These are phyloP conservation scores for Ctenosaura bakeri DNA, from an alignment of 2,797 vertebrate species.

Conservation along the genomic window DNA sequence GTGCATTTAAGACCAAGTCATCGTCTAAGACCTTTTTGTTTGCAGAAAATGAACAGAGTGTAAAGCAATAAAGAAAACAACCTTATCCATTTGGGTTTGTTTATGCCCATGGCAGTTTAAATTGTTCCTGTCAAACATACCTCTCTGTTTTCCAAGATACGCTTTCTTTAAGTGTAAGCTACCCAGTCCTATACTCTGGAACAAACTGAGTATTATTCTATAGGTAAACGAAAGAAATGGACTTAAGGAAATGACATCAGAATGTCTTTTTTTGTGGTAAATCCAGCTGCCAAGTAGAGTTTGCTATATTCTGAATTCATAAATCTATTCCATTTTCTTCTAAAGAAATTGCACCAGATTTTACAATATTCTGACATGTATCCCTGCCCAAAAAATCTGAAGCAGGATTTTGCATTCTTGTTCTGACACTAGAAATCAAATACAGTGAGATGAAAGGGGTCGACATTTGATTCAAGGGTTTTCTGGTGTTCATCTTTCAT, in stretches of 20 bases:
- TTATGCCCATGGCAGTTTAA: conserved; percentile 73
- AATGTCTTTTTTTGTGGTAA: not conserved
- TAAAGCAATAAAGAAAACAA: conserved; percentile 64
- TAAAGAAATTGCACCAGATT: conserved; percentile 14
- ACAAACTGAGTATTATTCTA: conserved; percentile 35
- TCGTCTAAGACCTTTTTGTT: conserved; percentile 56
- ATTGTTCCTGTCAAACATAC: conserved; percentile 68
- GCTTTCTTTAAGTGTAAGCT: conserved; percentile 55
- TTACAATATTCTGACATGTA: not conserved
- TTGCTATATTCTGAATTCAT: conserved; percentile 42
- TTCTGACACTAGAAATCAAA: not conserved
- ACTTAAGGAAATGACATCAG: conserved; percentile 31
- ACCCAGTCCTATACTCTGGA: conserved; percentile 13
- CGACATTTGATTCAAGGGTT: not conserved
- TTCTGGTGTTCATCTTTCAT: conserved; percentile 8
- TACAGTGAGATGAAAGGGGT: not conserved
- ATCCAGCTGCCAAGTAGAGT: not conserved
- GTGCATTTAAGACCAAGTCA: conserved; percentile 41
- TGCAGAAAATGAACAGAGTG: conserved; percentile 40
- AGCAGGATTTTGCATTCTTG: conserved; percentile 16
- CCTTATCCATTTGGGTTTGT: conserved; percentile 66
- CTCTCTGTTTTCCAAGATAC: conserved; percentile 70
- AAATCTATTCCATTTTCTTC: conserved; percentile 34
- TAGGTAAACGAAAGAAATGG: conserved; percentile 54
- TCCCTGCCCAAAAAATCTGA: not conserved